Evolutionary conservation across 2,888 invertebrate genomes (phyloP).

Genomic region (Byasa hedistus): DNA sequence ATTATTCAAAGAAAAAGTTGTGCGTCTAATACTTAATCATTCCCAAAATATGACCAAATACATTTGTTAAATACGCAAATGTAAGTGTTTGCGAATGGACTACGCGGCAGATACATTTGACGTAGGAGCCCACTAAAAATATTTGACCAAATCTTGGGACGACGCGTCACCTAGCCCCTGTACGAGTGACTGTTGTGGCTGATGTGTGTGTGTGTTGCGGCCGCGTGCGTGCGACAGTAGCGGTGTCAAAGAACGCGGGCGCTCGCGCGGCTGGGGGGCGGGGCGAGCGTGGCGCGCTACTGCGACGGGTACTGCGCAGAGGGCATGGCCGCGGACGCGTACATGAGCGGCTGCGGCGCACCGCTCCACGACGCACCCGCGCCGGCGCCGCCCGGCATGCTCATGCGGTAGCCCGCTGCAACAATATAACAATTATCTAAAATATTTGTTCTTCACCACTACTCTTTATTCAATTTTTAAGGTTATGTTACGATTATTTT

Average conservation of each 20-base stretch:
- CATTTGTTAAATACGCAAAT: too few relatives aligned
- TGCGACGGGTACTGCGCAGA: slow-evolving; percentile 91
- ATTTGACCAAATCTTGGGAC: background rate
- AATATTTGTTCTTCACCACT: background rate
- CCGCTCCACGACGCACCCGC: slow-evolving; percentile 75
- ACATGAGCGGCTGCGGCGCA: slow-evolving; percentile 83
- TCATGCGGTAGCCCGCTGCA: slow-evolving; percentile 82
- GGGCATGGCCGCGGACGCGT: slow-evolving; percentile 88
- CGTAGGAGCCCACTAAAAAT: background rate
- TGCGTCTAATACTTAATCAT: too few relatives aligned
- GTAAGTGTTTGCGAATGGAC: too few relatives aligned
- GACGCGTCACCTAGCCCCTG: background rate
- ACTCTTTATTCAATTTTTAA: too few relatives aligned
- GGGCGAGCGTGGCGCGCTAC: slow-evolving; percentile 72
- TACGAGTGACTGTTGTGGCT: slow-evolving; percentile 2
- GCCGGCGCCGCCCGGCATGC: slow-evolving; percentile 78
- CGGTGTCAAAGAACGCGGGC: slow-evolving; percentile 14
- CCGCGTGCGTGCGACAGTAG: slow-evolving; percentile 13
- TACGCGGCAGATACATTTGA: too few relatives aligned
- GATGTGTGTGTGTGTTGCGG: background rate
- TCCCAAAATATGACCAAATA: too few relatives aligned
- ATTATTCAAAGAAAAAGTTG: too few relatives aligned
- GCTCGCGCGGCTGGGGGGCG: slow-evolving; percentile 26
- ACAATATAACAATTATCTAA: slow-evolving; percentile 26
- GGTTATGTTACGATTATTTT: background rate